Base-by-base conservation (phyloP, 2,113 vertebrate genomes). In the Monopterus albus region DNA sequence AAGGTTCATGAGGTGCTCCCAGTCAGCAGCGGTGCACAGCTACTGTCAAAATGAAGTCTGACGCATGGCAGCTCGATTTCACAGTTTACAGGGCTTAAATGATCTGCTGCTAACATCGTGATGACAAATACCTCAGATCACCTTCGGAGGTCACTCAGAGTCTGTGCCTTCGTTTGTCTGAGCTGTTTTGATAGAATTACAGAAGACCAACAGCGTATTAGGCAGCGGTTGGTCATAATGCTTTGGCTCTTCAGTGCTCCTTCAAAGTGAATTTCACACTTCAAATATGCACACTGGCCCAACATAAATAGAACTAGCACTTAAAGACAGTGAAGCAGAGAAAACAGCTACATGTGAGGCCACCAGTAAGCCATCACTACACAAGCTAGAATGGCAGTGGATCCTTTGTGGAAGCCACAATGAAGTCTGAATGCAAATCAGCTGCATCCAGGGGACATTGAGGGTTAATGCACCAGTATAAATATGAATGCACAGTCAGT, bases 401-500 rank as follows among this genome's bases (percentile, higher is more conserved):
- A 7, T 31, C 29, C 8, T 31, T 7, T 31, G 1, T 31, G 29
- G 8, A 5, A 31, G 29, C 8, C 29, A 31, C 5, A 31, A n/a
- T n/a, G n/a, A n/a, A n/a, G n/a, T n/a, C n/a, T n/a, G n/a, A n/a
- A n/a, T n/a, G n/a, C n/a, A n/a, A n/a, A n/a, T n/a, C n/a, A n/a
- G n/a, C n/a, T 2, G 5, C 35, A 40, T 39, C 7, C 20, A 59
- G 25, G 29, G 9, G 9, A 52, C 6, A 38, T n/a, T 5, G 14
- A n/a, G 10, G 20, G 7, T 28, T 15, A 20, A 2, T 45, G 15
- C n/a, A 43, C 29, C 10, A 36, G 14, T 38, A n/a, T 53, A 3
- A 53, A 28, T 53, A 31, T 59, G n/a, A 51, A 36, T 60, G 14
- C 7, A 33, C 29, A 38, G 31, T n/a, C n/a, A n/a, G n/a, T n/a